phyloP scores from a whole-genome alignment of 2,888 invertebrate genomes.

The Ochropleura leucogaster region DNA sequence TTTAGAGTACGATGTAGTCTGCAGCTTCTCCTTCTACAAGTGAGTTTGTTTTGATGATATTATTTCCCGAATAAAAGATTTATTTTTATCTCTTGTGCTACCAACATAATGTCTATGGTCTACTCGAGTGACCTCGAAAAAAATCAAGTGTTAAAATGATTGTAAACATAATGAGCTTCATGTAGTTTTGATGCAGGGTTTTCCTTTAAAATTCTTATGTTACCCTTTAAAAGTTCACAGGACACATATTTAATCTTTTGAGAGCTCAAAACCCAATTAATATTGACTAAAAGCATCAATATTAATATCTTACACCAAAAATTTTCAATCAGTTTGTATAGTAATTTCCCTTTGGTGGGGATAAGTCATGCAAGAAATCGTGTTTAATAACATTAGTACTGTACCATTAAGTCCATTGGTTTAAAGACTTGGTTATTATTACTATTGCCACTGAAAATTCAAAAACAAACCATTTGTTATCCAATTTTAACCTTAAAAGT shows the following conservation, averaged over 20 bases:
- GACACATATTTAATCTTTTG: neutral
- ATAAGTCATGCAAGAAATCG: conserved; percentile 37
- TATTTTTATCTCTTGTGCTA: conserved; percentile 43
- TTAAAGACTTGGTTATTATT: neutral
- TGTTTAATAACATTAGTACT: conserved; percentile 7
- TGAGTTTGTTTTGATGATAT: conserved; percentile 80
- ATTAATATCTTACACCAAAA: neutral
- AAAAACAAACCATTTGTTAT: neutral
- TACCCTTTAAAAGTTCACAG: neutral
- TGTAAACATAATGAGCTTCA: conserved; percentile 60
- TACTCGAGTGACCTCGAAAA: conserved; percentile 68
- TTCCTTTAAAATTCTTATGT: conserved; percentile 38
- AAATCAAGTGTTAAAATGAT: conserved; percentile 31
- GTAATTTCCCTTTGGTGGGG: conserved; percentile 9
- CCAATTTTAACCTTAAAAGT: conserved; percentile 34
- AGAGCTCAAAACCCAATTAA: neutral
- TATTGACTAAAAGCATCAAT: neutral
- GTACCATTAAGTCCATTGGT: neutral
- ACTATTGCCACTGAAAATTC: neutral
- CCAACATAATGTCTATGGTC: conserved; percentile 57
- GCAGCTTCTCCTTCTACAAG: conserved; percentile 90
- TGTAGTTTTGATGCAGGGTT: conserved; percentile 40
- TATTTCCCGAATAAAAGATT: conserved; percentile 27
- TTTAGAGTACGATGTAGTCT: conserved; percentile 88
- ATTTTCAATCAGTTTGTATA: neutral